phyloP scores from a whole-genome alignment of 2,113 vertebrate genomes.

The Eubucco bourcierii region DNA sequence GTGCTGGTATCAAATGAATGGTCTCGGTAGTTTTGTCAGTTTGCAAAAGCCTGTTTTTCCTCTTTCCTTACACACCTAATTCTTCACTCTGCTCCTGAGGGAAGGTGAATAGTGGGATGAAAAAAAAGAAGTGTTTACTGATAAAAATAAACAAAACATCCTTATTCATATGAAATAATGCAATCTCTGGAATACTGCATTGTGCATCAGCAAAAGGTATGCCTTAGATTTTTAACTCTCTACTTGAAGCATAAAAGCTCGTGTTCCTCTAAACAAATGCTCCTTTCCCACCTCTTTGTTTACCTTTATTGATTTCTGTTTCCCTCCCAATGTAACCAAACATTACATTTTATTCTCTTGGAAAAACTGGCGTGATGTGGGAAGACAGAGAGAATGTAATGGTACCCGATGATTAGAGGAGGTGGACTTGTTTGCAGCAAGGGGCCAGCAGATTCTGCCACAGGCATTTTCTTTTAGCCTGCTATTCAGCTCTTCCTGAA shows the following conservation, averaged over 20 bases:
- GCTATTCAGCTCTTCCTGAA: neutral
- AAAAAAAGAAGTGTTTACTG: conserved; percentile 60
- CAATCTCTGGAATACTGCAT: conserved; percentile 13
- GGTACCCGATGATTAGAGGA: neutral
- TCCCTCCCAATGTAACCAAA: neutral
- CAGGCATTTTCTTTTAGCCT: neutral
- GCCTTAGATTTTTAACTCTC: conserved; percentile 17
- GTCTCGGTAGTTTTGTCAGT: neutral
- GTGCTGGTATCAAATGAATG: neutral
- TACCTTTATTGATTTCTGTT: conserved; percentile 7
- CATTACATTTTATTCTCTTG: neutral
- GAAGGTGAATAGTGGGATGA: conserved; percentile 47
- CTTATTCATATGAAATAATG: conserved; percentile 64
- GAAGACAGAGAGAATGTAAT: neutral
- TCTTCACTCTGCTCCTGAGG: conserved; percentile 31
- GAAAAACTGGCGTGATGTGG: neutral
- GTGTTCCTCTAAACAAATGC: neutral
- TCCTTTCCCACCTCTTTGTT: neutral
- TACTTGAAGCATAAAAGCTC: neutral
- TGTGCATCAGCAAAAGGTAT: conserved; percentile 36
- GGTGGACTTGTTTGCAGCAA: neutral
- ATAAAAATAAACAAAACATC: conserved; percentile 66
- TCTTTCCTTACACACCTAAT: conserved; percentile 30
- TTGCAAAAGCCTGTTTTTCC: conserved; percentile 43
- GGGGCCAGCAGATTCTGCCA: neutral